A percentile compares a stretch with the other conserved stretches of the same genome.
Conservation (phyloP, 2,888 invertebrate species). For the Dolomedes plantarius region DNA sequence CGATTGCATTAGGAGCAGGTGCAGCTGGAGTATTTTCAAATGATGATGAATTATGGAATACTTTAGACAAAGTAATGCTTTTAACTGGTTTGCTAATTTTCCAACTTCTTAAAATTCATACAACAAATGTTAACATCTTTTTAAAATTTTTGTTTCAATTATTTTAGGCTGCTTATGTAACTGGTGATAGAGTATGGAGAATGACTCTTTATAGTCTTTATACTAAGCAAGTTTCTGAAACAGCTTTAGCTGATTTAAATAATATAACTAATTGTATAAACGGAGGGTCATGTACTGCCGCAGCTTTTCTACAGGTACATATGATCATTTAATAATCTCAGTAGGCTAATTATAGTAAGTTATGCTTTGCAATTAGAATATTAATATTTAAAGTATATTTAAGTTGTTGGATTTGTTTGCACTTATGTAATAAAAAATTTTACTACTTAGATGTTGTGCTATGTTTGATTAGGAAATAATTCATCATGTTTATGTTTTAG, state of each 20-base stretch:
- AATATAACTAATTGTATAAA: conserved; percentile 81
- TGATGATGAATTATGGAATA: conserved; percentile 82
- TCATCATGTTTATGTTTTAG: no score
- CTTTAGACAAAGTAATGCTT: conserved; percentile 32
- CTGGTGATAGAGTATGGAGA: conserved; percentile 89
- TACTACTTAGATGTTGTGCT: no score
- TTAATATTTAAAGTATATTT: no score
- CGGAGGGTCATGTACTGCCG: conserved; percentile 85
- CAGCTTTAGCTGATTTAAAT: conserved; percentile 81
- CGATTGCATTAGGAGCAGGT: conserved; percentile 81
- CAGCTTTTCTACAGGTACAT: conserved; percentile 84
- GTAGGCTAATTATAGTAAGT: no score
- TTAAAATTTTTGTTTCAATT: not conserved
- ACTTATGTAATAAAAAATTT: no score
- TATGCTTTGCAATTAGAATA: no score
- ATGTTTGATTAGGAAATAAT: no score
- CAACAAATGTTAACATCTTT: not conserved
- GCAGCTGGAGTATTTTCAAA: conserved; percentile 87
- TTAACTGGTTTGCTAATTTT: conserved; percentile 1
- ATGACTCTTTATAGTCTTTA: conserved; percentile 88
- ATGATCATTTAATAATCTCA: no score
- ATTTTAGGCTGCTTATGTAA: conserved; percentile 81
- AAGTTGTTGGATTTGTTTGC: no score
- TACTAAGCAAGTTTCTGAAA: conserved; percentile 80
- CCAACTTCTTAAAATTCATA: not conserved